phyloP scores from a whole-genome alignment of 2,113 vertebrate genomes.

The Tringa solitaria region DNA sequence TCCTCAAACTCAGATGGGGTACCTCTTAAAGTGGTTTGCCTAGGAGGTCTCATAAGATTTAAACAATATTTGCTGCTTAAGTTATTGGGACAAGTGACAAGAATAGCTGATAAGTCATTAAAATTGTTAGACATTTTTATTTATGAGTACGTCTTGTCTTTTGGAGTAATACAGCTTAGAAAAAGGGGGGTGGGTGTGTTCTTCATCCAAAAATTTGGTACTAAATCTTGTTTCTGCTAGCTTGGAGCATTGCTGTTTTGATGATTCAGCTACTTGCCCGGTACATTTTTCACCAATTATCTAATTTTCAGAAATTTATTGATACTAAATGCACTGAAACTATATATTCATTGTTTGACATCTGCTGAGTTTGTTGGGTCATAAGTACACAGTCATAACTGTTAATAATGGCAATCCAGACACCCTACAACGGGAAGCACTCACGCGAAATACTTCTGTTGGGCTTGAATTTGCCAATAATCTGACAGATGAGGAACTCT shows the following conservation, averaged over 20 bases:
- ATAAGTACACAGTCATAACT: background rate
- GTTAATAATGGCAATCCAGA: background rate
- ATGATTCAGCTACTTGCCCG: background rate
- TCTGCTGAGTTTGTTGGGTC: background rate
- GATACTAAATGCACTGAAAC: background rate
- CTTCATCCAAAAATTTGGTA: background rate
- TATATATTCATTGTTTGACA: background rate
- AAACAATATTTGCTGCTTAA: background rate
- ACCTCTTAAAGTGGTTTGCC: background rate
- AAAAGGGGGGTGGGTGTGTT: fast-evolving
- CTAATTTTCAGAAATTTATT: background rate
- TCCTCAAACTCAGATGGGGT: background rate
- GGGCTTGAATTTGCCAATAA: background rate
- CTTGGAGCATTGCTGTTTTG: background rate
- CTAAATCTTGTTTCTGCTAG: background rate
- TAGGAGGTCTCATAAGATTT: background rate
- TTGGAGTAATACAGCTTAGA: background rate
- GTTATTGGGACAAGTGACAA: background rate
- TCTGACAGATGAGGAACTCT: background rate
- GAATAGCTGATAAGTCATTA: background rate
- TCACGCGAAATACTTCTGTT: background rate
- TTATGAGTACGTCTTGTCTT: background rate
- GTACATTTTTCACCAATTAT: background rate
- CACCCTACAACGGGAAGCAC: background rate
- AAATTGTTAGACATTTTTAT: background rate